These are phyloP conservation scores for Rhabditophanes sp. DNA, from an alignment of 2,888 invertebrate genomes.

Conservation along the genomic window DNA sequence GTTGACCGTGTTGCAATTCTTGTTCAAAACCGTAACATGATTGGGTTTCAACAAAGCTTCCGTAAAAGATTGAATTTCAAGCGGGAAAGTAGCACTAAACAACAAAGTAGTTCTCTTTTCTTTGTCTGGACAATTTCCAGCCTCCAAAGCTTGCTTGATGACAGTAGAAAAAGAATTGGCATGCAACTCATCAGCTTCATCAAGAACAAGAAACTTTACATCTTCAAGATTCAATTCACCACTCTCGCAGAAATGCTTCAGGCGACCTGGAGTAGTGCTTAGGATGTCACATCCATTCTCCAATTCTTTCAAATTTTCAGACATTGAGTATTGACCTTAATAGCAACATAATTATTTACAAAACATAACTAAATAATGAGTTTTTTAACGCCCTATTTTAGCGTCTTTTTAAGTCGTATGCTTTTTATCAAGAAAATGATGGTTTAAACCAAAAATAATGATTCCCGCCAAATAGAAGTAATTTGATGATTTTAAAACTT, in stretches of 20 bases:
- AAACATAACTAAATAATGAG: too few species aligned
- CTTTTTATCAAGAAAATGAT: too few species aligned
- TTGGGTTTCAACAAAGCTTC: constrained; percentile 3
- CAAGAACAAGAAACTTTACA: constrained; percentile 58
- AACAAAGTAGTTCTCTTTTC: constrained; percentile 28
- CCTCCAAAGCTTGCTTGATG: too few species aligned
- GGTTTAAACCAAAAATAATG: too few species aligned
- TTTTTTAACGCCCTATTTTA: too few species aligned
- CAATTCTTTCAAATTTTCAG: constrained; percentile 2
- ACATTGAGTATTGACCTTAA: constrained; percentile 6
- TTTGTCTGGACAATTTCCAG: too few species aligned
- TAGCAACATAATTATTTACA: too few species aligned
- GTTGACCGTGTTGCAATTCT: constrained; percentile 6
- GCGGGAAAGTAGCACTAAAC: constrained; percentile 28
- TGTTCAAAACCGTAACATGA: constrained; percentile 6
- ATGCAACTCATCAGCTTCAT: constrained; percentile 68
- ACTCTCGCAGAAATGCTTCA: constrained; percentile 4
- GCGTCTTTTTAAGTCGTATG: too few species aligned
- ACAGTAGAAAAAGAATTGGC: too few species aligned
- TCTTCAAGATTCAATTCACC: constrained; percentile 45
- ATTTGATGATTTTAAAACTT: too few species aligned
- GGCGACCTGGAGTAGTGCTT: too few species aligned
- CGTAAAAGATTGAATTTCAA: constrained; percentile 10
- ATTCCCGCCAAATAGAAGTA: too few species aligned
- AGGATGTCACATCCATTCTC: constrained; percentile 55